Base-by-base conservation (phyloP, 2,113 vertebrate species). In the Tachysurus fulvidraco region DNA sequence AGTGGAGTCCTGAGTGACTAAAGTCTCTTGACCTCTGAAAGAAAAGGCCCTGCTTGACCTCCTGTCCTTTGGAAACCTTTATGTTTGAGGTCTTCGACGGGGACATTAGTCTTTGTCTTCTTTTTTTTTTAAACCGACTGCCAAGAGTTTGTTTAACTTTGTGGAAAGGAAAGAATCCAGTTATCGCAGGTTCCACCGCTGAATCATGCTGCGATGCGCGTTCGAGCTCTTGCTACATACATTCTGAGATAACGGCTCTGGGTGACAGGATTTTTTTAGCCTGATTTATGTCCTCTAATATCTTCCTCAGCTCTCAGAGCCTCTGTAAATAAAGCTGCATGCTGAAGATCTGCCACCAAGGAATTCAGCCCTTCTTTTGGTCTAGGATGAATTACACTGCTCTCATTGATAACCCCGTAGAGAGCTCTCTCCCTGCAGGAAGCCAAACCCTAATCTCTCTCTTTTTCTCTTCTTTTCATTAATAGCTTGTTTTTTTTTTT, bases 261-360 rank as follows among this genome's bases (percentile, higher is more conserved):
- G 83, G 85, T 62, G 87, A 91, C 83, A 88, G 92, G 88, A 64
- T 89, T 92, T 93, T 88, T 74, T 50, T 14, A 86, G 46, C 73
- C 91, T 93, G 92, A 94, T 93, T 93, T 94, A 93, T 77, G 55
- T 85, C 83, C 91, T 90, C 87, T 92, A 93, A 94, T 92, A 93
- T 93, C 92, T 91, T 73, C 46, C 88, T 86, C 76, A 81, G 90
- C 88, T 91, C 90, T 91, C 85, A 84, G 87, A 91, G 85, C 89
- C 90, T 54, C 87, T 28, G 91, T 93, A 94, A 93, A 94, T 94
- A 93, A 91, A 92, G 85, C 73, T 80, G 89, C 57, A 84, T 80
- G 87, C 85, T 73, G 30, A 90, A 89, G 90, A 89, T 52, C 83
- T 85, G 87, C 87, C 91, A 93, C 90, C 69, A 76, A 79, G 89